Evolutionary conservation across 2,888 invertebrate genomes (phyloP).

Genomic region (Seira musarum): DNA sequence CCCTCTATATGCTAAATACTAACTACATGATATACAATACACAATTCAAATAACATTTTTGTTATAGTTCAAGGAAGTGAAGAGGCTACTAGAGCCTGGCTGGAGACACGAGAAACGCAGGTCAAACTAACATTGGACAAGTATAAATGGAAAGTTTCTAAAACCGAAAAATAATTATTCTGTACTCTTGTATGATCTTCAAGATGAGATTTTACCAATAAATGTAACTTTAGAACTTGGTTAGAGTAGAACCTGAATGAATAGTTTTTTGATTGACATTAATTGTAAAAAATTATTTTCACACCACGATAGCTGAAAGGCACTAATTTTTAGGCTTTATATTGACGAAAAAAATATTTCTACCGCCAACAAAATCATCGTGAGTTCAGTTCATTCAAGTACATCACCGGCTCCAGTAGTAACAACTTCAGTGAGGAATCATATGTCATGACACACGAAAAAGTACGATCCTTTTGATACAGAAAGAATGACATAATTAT

Average conservation of each 20-base stretch:
- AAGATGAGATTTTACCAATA: background rate
- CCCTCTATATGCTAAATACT: background rate
- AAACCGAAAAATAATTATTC: background rate
- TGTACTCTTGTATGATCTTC: background rate
- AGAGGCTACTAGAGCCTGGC: background rate
- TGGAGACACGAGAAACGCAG: slow-evolving; percentile 11
- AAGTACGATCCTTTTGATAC: background rate
- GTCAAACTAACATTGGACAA: slow-evolving; percentile 19
- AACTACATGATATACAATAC: background rate
- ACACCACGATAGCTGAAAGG: background rate
- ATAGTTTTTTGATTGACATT: slow-evolving; percentile 16
- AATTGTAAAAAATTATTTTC: slow-evolving; percentile 27
- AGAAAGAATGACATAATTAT: slow-evolving; percentile 45
- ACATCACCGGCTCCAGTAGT: slow-evolving; percentile 7
- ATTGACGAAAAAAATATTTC: background rate
- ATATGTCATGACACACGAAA: slow-evolving; percentile 39
- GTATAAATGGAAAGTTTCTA: slow-evolving; percentile 20
- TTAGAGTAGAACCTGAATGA: slow-evolving; percentile 23
- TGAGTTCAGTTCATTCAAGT: background rate
- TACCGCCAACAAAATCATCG: slow-evolving; percentile 3
- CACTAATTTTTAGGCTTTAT: background rate
- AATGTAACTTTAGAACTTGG: background rate
- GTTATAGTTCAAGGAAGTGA: background rate
- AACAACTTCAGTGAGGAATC: background rate
- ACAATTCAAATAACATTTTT: background rate